Percentiles rank a stretch among this genome's conserved stretches.
Evolutionary conservation across 2,888 invertebrate species (phyloP).

Genomic region (Leptinotarsa tumamoca): DNA sequence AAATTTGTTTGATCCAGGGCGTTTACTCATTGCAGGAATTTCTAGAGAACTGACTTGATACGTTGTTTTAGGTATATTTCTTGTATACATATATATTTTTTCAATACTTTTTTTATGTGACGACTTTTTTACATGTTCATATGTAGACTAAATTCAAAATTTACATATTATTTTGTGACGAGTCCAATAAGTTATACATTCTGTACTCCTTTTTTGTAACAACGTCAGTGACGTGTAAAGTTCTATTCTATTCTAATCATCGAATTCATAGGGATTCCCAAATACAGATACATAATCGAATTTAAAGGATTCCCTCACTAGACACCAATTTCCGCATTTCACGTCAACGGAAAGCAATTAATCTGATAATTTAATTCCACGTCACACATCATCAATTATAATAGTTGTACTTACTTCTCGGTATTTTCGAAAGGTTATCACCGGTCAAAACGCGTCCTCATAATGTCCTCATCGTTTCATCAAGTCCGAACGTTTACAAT

Average conservation of each 20-base stretch:
- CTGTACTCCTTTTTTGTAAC: too few species aligned
- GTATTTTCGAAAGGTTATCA: constrained; percentile 5
- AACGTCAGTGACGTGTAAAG: too few species aligned
- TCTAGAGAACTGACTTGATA: too few species aligned
- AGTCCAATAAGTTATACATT: too few species aligned
- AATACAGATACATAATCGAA: not conserved
- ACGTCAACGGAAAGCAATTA: not conserved
- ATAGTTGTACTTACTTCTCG: not conserved
- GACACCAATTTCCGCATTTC: not conserved
- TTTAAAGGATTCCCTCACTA: not conserved
- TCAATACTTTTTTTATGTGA: too few species aligned
- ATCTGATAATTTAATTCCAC: not conserved
- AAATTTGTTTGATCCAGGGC: too few species aligned
- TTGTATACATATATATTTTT: too few species aligned
- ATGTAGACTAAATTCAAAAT: too few species aligned
- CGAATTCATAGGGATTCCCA: not conserved
- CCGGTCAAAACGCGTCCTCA: constrained; percentile 12
- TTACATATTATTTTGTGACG: too few species aligned
- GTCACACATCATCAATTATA: not conserved
- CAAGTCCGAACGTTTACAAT: constrained; percentile 8
- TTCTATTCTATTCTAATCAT: not conserved
- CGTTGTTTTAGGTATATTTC: too few species aligned
- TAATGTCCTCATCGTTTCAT: not conserved
- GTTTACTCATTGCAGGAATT: too few species aligned
- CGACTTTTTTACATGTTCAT: too few species aligned